Evolutionary conservation across 2,797 vertebrate species (phyloP), one percentile per base, ranked within the genome.

Genomic region (Gymnopithys bicolor): DNA sequence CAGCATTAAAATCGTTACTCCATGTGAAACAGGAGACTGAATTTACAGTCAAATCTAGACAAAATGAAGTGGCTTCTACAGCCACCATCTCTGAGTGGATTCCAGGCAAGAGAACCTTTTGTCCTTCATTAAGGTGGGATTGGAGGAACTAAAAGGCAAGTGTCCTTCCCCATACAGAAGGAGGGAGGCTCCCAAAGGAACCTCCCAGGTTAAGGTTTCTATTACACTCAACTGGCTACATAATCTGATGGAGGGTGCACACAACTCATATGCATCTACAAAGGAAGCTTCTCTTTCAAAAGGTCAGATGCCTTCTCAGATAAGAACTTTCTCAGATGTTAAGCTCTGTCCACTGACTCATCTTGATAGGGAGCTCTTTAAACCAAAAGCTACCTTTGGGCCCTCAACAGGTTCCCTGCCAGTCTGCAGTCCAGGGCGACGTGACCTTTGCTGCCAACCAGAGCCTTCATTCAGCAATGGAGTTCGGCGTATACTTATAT

Each of bases 271-370:
- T 0, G 0, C 21, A 13, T 22, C 80, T 73, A 73, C 48, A 60
- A 63, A 75, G 60, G 69, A 94, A 55, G 53, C 52, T 91, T 93
- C 84, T 85, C 64, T 93, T 89, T 80, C 91, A 80, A 52, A 89
- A 94, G 79, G 68, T 77, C 75, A 95, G 89, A 92, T 89, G 81
- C 49, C 24, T 87, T 73, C 68, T 81, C 81, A 82, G 89, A 83
- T 81, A 94, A 89, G 56, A 52, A 87, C 79, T 85, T 92, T 92
- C 78, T 92, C 87, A 71, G 39, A 84, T 74, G 63, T 64, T 76
- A 73, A 93, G 63, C 67, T 92, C 23, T 58, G 80, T 63, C 70
- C 86, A 74, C 60, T 84, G 88, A 90, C 84, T 95, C 84, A 79
- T 92, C 60, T 79, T 56, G 64, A 67, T 91, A 85, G 62, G 58